Evolutionary conservation across 2,113 vertebrate species (phyloP).

Genomic region (Oxygymnocypris stewartii): DNA sequence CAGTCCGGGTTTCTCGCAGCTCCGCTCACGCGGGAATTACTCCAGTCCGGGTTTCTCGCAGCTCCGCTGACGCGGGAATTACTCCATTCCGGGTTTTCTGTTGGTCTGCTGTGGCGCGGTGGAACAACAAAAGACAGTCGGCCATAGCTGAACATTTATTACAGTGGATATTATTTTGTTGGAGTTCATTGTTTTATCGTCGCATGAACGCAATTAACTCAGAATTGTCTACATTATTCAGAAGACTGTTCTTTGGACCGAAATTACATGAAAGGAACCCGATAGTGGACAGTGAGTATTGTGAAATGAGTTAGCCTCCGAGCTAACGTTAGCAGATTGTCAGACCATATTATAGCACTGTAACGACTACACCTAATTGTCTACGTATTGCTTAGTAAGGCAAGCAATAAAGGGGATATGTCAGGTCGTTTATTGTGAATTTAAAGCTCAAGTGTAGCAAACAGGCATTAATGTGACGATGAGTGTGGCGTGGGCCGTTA

Average conservation of each 20-base stretch:
- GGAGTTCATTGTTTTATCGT: not conserved
- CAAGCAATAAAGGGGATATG: not conserved
- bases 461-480: not conserved
- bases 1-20: not conserved
- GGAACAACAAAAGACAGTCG: conserved; percentile 56
- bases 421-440: not conserved
- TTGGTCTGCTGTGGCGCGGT: conserved; percentile 52
- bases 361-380: not conserved
- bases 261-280: not conserved
- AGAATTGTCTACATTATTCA: not conserved
- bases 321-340: conserved; percentile 8
- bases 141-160: not conserved
- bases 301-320: conserved; percentile 3
- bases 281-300: conserved; percentile 16
- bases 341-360: not conserved
- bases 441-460: not conserved
- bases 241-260: not conserved
- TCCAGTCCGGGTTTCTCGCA: conserved; percentile 23
- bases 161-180: not conserved
- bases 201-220: not conserved
- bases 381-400: not conserved
- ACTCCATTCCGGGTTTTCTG: conserved; percentile 50
- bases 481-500: not conserved
- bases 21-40: too few species aligned
- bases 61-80: accelerated